Evolutionary conservation across 2,797 vertebrate genomes (phyloP).

Genomic region (Eulemur albifrons): DNA sequence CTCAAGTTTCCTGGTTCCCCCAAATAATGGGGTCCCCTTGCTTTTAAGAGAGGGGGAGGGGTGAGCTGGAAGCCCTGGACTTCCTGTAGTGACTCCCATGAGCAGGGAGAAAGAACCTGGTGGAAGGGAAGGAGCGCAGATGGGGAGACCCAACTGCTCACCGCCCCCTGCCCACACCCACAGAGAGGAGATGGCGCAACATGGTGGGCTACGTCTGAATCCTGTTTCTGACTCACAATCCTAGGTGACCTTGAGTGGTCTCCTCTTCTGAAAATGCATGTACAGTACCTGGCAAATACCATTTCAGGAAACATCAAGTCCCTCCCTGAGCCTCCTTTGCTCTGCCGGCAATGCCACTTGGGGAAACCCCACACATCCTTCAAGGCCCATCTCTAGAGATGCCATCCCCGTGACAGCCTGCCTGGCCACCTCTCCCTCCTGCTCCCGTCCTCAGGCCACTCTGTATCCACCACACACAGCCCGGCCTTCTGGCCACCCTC

Average conservation of each 20-base stretch:
- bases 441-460: neutral
- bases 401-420: too few species aligned
- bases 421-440: neutral
- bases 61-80: neutral
- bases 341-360: neutral
- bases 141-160: fast-evolving
- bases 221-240: neutral
- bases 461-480: neutral
- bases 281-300: neutral
- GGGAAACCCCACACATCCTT: neutral
- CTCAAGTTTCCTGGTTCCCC: neutral
- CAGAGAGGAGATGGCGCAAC: neutral
- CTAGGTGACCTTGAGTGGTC: neutral
- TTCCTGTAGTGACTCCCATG: neutral
- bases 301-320: neutral
- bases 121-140: neutral
- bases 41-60: neutral
- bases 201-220: fast-evolving
- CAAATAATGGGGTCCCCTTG: neutral
- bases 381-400: neutral
- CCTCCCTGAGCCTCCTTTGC: neutral
- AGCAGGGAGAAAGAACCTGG: neutral
- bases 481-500: neutral
- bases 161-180: neutral
- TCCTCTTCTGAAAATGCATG: neutral